Evolutionary conservation across 2,113 vertebrate species (phyloP), one percentile per base, ranked within the genome.

Genomic region (Machaerirhynchus nigripectus): DNA sequence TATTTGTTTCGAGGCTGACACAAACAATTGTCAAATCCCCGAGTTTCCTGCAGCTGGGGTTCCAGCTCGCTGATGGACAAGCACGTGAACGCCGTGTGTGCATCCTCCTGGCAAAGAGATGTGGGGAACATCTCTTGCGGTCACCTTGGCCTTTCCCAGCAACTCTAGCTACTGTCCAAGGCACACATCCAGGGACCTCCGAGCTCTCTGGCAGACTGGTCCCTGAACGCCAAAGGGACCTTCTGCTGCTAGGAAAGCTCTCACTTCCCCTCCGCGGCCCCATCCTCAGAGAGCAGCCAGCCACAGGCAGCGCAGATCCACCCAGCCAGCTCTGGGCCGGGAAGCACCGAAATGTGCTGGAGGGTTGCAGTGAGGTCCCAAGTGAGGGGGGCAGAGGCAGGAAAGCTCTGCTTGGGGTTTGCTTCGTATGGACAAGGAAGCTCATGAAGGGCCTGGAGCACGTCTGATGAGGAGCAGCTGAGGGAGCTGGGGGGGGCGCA

Each of bases 21-120:
- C 61, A 79, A 96, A 89, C 74, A 42, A 83, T 87, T 76, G 70
- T 76, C 82, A 87, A 63, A 79, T 42, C 67, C 70, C 89, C 0
- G 1, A 76, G 67, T 73, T 87, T 84, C 50, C 39, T 27, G 8
- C 31, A 52, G 67, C 37, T 82, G 74, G 65, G 40, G 63, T 85
- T 89, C 87, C 68, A 84, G 78, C 52, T 75, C 3, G 17, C 53
- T 73, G 67, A 64, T 4, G 20, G 20, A 75, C 30, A 46, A 89
- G 52, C 64, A 46, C 1, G 28, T 37, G 64, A 76, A 68, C 0
- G 1, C 52, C 0, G 0, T 57, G 21, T 2, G 24, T 1, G 50
- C 52, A 47, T 83, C 49, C 16, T 56, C 59, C 78, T 65, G 87
- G 82, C 70, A 59, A 37, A 80, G 78, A 33, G 40, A 57, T 1